Evolutionary conservation across 1,140 invertebrate species (phyloP).

Genomic region (Trialeurodes vaporariorum): DNA sequence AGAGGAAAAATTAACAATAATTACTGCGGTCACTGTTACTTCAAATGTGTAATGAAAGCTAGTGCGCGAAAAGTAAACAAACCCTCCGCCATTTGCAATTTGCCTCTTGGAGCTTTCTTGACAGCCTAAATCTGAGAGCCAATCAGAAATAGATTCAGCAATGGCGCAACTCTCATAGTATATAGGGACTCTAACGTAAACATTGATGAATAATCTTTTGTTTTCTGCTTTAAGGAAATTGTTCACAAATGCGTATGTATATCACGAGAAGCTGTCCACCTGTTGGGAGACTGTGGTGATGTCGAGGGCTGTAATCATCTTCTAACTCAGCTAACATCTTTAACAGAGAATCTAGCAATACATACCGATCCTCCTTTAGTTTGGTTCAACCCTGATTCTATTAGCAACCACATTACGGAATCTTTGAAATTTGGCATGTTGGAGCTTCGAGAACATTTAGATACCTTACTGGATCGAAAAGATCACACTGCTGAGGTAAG

Average conservation of each 20-base stretch:
- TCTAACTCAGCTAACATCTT: constrained; percentile 47
- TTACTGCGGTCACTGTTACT: no score
- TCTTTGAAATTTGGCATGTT: constrained; percentile 75
- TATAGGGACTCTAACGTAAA: no score
- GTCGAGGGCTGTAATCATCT: constrained; percentile 34
- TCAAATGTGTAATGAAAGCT: no score
- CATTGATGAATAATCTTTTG: constrained; percentile 11
- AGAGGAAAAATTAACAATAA: no score
- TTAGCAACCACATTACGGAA: constrained; percentile 53
- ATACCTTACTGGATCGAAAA: constrained; percentile 84
- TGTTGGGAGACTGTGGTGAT: constrained; percentile 29
- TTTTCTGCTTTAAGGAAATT: constrained; percentile 36
- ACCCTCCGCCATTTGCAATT: no score
- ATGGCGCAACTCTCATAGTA: no score
- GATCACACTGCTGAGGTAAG: constrained; percentile 79
- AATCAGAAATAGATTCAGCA: no score
- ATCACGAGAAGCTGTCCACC: constrained; percentile 40
- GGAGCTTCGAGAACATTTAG: constrained; percentile 90
- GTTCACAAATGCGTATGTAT: constrained; percentile 42
- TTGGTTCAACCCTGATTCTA: constrained; percentile 51
- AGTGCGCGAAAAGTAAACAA: no score
- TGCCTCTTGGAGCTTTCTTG: no score
- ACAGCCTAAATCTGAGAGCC: no score
- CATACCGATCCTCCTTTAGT: constrained; percentile 53
- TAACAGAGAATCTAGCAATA: constrained; percentile 45